Conservation (phyloP, 2,797 vertebrate species). For the Tragopan temminckii region DNA sequence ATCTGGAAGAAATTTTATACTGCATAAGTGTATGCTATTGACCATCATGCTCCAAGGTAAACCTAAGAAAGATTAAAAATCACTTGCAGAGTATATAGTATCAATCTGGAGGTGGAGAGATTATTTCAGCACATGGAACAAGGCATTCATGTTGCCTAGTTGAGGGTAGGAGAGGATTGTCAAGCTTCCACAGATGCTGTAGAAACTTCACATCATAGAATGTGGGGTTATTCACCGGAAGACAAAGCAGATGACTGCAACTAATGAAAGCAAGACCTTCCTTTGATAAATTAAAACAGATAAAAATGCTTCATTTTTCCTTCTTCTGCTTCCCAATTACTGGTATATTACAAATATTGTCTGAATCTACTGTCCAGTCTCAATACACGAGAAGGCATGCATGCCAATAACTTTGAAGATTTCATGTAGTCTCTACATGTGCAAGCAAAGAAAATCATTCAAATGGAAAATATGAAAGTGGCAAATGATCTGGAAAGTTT, state of each 20-base stretch:
- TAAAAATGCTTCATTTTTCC: background rate
- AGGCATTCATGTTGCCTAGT: background rate
- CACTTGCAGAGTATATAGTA: background rate
- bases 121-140: background rate
- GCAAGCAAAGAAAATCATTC: background rate
- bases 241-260: background rate
- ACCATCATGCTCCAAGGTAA: background rate
- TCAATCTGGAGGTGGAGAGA: background rate
- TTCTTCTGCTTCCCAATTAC: background rate
- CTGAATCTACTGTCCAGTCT: background rate
- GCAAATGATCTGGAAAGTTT: background rate
- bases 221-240: background rate
- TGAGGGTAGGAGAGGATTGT: background rate
- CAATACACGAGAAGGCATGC: rapidly evolving
- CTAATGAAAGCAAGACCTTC: background rate
- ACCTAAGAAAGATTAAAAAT: background rate
- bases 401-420: background rate
- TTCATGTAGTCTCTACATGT: background rate
- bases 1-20: background rate
- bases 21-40: background rate
- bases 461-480: background rate
- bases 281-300: background rate
- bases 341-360: background rate
- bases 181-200: background rate
- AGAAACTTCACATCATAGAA: background rate